Evolutionary conservation across 2,113 vertebrate genomes (phyloP).

Genomic region (Psilopsiagon aurifrons): DNA sequence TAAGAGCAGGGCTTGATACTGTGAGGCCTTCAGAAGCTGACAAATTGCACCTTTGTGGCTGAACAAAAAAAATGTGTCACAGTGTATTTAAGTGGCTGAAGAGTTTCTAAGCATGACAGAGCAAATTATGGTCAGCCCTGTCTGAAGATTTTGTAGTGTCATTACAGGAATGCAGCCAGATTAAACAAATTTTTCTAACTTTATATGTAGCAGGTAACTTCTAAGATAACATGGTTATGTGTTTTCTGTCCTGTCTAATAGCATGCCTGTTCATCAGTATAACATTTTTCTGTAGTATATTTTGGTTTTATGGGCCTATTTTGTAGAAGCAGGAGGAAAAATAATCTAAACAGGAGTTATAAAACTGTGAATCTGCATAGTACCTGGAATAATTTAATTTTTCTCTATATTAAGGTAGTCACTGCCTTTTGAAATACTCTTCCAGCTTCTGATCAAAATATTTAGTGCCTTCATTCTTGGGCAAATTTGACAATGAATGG

Average conservation of each 20-base stretch:
- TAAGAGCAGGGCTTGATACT: not conserved
- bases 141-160: not conserved
- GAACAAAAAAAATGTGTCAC: not conserved
- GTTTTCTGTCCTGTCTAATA: not conserved
- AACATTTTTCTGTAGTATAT: not conserved
- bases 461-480: not conserved
- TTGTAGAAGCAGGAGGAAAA: not conserved
- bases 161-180: not conserved
- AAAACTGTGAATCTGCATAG: not conserved
- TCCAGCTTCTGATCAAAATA: not conserved
- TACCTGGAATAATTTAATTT: not conserved
- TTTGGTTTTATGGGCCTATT: not conserved
- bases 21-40: not conserved
- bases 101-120: not conserved
- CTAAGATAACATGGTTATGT: fast-evolving
- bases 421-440: not conserved
- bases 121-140: not conserved
- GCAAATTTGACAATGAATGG: not conserved
- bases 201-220: not conserved
- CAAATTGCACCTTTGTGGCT: not conserved
- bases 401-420: not conserved
- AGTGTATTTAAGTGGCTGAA: not conserved
- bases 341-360: not conserved
- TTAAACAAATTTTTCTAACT: not conserved
- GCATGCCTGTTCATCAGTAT: not conserved